These are phyloP conservation scores for Drosophila virilis DNA, from an alignment of 1,140 invertebrate genomes.

Conservation along the genomic window DNA sequence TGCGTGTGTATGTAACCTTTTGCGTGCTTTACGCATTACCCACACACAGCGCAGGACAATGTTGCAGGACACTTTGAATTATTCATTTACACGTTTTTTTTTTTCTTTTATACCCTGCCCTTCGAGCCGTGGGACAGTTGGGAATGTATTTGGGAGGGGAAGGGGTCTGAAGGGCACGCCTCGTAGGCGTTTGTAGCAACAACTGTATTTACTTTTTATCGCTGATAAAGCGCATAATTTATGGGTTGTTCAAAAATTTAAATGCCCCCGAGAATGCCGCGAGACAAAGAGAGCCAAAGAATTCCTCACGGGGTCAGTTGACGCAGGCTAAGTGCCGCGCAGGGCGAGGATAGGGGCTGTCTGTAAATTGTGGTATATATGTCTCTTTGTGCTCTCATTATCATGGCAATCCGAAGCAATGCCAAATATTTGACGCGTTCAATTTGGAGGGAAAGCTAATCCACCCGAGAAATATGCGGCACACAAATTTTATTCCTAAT, in stretches of 20 bases:
- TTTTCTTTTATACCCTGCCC: constrained; percentile 29
- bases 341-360: not conserved
- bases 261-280: constrained; percentile 76
- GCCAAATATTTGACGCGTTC: constrained; percentile 28
- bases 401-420: constrained; percentile 19
- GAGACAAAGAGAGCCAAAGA: constrained; percentile 60
- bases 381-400: constrained; percentile 16
- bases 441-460: constrained; percentile 1
- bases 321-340: not conserved
- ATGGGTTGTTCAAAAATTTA: constrained; percentile 80
- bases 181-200: constrained; percentile 77
- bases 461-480: constrained; percentile 1
- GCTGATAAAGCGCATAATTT: constrained; percentile 83
- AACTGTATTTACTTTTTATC: constrained; percentile 83
- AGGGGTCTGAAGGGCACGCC: constrained; percentile 32
- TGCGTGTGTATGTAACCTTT: constrained; percentile 75
- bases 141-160: not conserved
- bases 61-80: constrained; percentile 82
- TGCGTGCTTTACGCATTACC: constrained; percentile 81
- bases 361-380: constrained; percentile 1
- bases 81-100: constrained; percentile 72
- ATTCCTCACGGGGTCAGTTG: constrained; percentile 44
- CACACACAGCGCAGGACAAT: constrained; percentile 60
- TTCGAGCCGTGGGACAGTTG: constrained; percentile 60
- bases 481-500: constrained; percentile 3